Percentiles rank a stretch among this genome's conserved stretches.
Conservation (phyloP, 1,140 invertebrate genomes). For the Brachionus koreanus region DNA sequence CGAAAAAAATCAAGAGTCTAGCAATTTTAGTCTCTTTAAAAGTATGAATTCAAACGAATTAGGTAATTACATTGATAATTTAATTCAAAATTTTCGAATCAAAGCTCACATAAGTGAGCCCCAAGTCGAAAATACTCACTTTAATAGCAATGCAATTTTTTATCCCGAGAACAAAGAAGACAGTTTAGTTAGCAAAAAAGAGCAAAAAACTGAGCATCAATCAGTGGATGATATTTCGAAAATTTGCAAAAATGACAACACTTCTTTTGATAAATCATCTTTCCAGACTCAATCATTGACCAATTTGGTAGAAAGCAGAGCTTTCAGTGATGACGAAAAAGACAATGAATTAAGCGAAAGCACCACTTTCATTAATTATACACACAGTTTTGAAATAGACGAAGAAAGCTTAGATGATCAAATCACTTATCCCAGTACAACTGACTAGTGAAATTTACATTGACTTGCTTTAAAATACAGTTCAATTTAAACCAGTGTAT, state of each 20-base stretch:
- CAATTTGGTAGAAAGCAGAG: conserved; percentile 25
- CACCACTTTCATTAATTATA: conserved; percentile 33
- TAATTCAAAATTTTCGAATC: conserved; percentile 22
- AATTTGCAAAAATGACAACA: background rate
- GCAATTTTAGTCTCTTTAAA: conserved; percentile 35
- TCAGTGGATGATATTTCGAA: background rate
- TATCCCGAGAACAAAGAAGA: conserved; percentile 25
- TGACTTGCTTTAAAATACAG: background rate
- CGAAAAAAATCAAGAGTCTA: conserved; percentile 22
- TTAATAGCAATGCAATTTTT: background rate
- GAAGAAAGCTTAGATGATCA: conserved; percentile 2
- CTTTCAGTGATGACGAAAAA: background rate
- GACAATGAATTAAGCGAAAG: background rate
- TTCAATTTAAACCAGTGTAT: background rate
- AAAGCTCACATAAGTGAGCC: conserved; percentile 9
- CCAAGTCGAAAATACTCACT: background rate
- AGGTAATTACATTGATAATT: conserved; percentile 28
- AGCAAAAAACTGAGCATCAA: background rate
- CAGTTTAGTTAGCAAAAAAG: background rate
- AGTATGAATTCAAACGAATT: conserved; percentile 35
- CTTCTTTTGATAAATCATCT: background rate
- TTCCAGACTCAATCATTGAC: background rate
- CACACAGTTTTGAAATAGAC: conserved; percentile 34
- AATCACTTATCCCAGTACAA: conserved; percentile 13
- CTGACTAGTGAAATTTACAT: background rate